A percentile compares a stretch with the other conserved stretches of the same genome.
Evolutionary conservation across 2,888 invertebrate species (phyloP).

Genomic region (Melanargia galathea): DNA sequence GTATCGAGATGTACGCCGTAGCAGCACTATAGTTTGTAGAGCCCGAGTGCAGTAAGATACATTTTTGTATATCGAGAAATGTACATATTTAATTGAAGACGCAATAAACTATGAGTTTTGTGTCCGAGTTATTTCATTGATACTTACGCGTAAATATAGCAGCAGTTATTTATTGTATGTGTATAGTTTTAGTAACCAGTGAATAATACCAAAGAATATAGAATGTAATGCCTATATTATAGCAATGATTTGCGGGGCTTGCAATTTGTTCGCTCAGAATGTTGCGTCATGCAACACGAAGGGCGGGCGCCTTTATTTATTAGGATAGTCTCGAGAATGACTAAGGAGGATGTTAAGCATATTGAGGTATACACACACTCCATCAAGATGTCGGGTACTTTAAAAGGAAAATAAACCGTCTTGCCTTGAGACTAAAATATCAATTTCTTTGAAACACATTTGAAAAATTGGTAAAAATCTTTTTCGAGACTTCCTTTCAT

Average conservation of each 20-base stretch:
- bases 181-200: conserved; percentile 68
- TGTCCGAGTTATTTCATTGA: conserved; percentile 38
- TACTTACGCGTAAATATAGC: conserved; percentile 42
- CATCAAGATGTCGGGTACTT: background rate
- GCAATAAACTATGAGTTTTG: conserved; percentile 33
- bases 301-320: conserved; percentile 25
- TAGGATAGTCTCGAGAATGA: conserved; percentile 20
- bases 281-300: conserved; percentile 16
- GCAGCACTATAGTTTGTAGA: conserved; percentile 14
- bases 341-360: conserved; percentile 16
- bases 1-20: conserved; percentile 16
- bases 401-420: conserved; percentile 8
- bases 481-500: conserved; percentile 21
- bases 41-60: conserved; percentile 16
- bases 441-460: background rate
- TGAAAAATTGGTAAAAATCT: background rate
- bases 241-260: conserved; percentile 53
- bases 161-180: conserved; percentile 56
- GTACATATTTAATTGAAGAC: conserved; percentile 38
- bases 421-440: background rate
- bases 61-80: conserved; percentile 25
- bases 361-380: conserved; percentile 13
- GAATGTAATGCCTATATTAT: conserved; percentile 32
- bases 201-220: conserved; percentile 75
- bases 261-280: conserved; percentile 41